phyloP scores from a whole-genome alignment of 2,113 vertebrate species.

The Illadopsis cleaveri region DNA sequence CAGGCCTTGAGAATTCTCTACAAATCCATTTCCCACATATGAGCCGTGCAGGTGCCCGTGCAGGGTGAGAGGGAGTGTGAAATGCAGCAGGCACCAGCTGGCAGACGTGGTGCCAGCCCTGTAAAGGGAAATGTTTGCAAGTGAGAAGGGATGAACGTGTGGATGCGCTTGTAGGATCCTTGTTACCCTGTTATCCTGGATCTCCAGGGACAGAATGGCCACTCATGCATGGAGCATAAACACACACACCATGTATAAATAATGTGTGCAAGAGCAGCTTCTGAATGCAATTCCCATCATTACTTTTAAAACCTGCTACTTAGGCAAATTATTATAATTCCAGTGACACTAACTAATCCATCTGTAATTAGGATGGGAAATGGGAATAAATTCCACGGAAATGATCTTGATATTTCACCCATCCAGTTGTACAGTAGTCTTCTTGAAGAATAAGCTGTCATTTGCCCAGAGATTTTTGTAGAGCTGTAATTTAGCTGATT shows the following conservation, averaged over 20 bases:
- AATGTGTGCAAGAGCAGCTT: background rate
- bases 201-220: conserved; percentile 41
- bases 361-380: conserved; percentile 65
- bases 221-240: conserved; percentile 42
- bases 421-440: background rate
- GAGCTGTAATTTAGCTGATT: background rate
- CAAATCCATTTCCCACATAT: too few relatives aligned
- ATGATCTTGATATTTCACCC: conserved; percentile 21
- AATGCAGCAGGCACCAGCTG: background rate
- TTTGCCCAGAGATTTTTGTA: background rate
- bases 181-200: background rate
- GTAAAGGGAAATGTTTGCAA: background rate
- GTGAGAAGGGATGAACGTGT: background rate
- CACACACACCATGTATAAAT: conserved; percentile 35
- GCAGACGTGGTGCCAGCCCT: background rate
- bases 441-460: background rate
- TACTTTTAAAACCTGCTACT: conserved; percentile 43
- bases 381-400: conserved; percentile 43
- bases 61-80: background rate
- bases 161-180: conserved; percentile 2
- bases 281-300: conserved; percentile 8
- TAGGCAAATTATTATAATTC: conserved; percentile 65
- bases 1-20: too few relatives aligned
- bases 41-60: fast-evolving
- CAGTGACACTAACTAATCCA: conserved; percentile 50